Evolutionary conservation across 2,797 vertebrate species (phyloP), one percentile per base, ranked within the genome.

Genomic region (Trachops cirrhosus): DNA sequence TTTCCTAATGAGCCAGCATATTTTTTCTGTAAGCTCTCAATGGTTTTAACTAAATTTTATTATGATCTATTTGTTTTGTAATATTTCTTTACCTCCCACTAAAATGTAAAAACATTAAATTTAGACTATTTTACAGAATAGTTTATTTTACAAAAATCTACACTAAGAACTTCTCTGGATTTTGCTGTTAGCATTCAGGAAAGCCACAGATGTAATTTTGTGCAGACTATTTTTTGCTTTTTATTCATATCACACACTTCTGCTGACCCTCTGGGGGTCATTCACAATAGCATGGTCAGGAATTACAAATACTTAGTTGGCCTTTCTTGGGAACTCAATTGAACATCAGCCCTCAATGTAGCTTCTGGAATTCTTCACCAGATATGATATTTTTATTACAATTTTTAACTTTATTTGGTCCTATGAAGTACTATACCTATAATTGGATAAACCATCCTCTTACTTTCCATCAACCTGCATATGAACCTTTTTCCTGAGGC

Each of bases 401-500:
- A 70, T 73, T 95, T 93, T 50, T 87, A 57, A 85, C 57, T 90
- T 87, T 87, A 93, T 67, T 46, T 89, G 9, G 3, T 80, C 5
- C 12, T 52, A 29, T 86, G 14, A 80, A 29, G 83, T 46, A 73
- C 1, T 19, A 24, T 87, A 67, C 21, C 62, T 54, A 19, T 52
- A 84, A 86, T 78, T 91, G 19, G 39, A 64, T 86, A 86, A 94
- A 52, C 14, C 0, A 37, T 15, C 3, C 15, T 77, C 15, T 78
- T 86, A 54, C 32, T 87, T 71, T 59, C 48, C 15, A 82, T 82
- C 32, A 73, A 32, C 9, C 37, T 78, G 50, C 37, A 15, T 57
- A 50, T 54, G 15, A 74, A 67, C 6, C 4, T 6, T 9, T 3
- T 79, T 67, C 15, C 26, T 18, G 7, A 90, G 24, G 18, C 12